These are phyloP conservation scores for Brevimyrus niger DNA, from an alignment of 2,113 vertebrate genomes.

Conservation along the genomic window DNA sequence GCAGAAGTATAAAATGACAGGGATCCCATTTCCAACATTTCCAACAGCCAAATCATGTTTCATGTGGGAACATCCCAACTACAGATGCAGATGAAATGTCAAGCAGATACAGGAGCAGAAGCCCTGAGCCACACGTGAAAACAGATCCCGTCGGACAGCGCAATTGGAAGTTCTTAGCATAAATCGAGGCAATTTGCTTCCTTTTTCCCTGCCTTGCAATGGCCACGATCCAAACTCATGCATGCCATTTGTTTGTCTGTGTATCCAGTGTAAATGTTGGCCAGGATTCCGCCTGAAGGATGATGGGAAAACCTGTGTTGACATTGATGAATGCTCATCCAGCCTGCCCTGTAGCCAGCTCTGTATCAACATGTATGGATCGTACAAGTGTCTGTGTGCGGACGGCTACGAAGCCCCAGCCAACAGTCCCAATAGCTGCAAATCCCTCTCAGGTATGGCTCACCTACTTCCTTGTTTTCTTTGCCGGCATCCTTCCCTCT, in stretches of 20 bases:
- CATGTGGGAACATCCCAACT: neutral
- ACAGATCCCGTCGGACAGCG: neutral
- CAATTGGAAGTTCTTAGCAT: neutral
- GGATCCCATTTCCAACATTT: too few species aligned
- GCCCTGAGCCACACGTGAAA: neutral
- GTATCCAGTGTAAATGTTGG: constrained; percentile 91
- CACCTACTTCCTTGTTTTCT: constrained; percentile 12
- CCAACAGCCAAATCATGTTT: neutral
- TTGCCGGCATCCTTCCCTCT: neutral
- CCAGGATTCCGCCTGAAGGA: constrained; percentile 91
- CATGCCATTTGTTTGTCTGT: constrained; percentile 28
- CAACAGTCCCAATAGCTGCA: constrained; percentile 80
- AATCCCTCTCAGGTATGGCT: constrained; percentile 79
- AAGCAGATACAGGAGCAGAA: neutral
- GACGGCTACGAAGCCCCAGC: constrained; percentile 83
- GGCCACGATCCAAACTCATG: neutral
- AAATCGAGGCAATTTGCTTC: neutral
- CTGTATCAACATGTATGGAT: constrained; percentile 93
- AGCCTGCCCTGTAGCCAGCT: constrained; percentile 92
- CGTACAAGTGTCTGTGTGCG: constrained; percentile 86
- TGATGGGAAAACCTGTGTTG: constrained; percentile 89
- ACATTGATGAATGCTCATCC: constrained; percentile 86
- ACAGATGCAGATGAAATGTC: neutral
- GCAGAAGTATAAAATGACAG: neutral
- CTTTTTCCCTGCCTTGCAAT: neutral